A percentile compares a stretch with the other conserved stretches of the same genome.
phyloP scores from a whole-genome alignment of 2,797 vertebrate species.

The Rhyacichthys aspro region DNA sequence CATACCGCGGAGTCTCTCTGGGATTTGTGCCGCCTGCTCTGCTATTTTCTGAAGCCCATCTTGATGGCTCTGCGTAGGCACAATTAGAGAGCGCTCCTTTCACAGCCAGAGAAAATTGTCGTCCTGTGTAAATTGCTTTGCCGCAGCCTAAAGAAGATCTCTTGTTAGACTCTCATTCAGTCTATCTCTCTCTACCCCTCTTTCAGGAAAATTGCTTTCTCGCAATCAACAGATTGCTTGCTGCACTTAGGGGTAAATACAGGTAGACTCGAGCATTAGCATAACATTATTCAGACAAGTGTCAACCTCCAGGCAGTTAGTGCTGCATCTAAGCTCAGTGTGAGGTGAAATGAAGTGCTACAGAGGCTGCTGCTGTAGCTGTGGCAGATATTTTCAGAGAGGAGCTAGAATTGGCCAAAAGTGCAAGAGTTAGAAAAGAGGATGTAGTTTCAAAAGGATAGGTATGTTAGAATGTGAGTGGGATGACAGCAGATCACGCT shows the following conservation, averaged over 20 bases:
- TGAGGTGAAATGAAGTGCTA: constrained; percentile 66
- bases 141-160: constrained; percentile 76
- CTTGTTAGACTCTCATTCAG: constrained; percentile 72
- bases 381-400: constrained; percentile 36
- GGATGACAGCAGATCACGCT: constrained; percentile 64
- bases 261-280: constrained; percentile 81
- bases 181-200: constrained; percentile 55
- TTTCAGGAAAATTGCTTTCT: constrained; percentile 79
- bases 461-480: constrained; percentile 31
- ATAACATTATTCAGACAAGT: constrained; percentile 82
- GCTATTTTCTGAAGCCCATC: constrained; percentile 60
- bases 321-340: constrained; percentile 59
- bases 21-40: constrained; percentile 38
- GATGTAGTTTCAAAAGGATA: constrained; percentile 35
- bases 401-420: constrained; percentile 49
- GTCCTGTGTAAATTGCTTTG: constrained; percentile 78
- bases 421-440: constrained; percentile 41
- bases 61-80: constrained; percentile 65
- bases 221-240: constrained; percentile 79
- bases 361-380: constrained; percentile 24
- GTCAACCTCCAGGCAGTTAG: constrained; percentile 73
- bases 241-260: constrained; percentile 83
- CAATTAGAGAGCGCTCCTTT: constrained; percentile 77
- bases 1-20: constrained; percentile 35
- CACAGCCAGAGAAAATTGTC: constrained; percentile 79